Percentiles rank a stretch among this genome's conserved stretches.
These are phyloP conservation scores for Calameuta pallipes DNA, from an alignment of 2,888 invertebrate genomes.

Conservation along the genomic window DNA sequence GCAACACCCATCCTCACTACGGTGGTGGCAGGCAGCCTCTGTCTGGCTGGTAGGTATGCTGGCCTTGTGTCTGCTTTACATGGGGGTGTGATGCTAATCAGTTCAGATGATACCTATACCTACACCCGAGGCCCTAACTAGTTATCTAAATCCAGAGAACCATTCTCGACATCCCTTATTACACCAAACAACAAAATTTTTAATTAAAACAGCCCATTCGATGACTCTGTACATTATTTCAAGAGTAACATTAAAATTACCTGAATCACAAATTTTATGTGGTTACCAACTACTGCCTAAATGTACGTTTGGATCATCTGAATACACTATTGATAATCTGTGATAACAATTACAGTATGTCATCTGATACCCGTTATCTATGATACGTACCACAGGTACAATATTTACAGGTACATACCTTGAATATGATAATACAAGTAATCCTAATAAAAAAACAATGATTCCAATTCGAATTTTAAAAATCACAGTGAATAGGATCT, in stretches of 20 bases:
- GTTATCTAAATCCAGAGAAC: neutral
- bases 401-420: conserved; percentile 24
- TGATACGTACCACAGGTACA: neutral
- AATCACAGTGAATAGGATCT: conserved; percentile 28
- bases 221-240: neutral
- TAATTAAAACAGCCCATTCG: neutral
- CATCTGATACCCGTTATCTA: no score
- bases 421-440: conserved; percentile 16
- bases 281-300: neutral
- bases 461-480: conserved; percentile 31
- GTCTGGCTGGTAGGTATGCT: conserved; percentile 43
- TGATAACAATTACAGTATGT: no score
- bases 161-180: neutral
- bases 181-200: neutral
- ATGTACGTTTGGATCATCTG: neutral
- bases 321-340: neutral
- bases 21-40: conserved; percentile 11
- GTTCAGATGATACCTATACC: conserved; percentile 29
- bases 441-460: conserved; percentile 31
- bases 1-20: conserved; percentile 22
- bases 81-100: conserved; percentile 62
- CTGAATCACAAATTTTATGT: neutral
- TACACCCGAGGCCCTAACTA: neutral
- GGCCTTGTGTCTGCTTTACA: conserved; percentile 54
- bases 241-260: neutral